Conservation (phyloP, 2,888 invertebrate genomes). For the Lucinisca nassula region DNA sequence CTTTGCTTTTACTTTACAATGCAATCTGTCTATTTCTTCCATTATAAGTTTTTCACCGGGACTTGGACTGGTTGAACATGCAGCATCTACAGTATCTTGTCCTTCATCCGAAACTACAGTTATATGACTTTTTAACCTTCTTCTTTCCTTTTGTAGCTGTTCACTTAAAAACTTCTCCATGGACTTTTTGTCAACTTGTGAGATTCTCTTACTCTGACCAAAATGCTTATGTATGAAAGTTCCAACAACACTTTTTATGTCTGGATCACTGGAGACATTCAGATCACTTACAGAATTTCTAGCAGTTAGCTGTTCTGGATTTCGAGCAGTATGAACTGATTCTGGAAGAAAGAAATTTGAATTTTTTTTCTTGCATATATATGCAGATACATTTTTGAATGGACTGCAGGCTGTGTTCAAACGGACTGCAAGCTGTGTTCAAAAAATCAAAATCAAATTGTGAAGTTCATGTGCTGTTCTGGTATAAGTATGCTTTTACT, state of each 20-base stretch:
- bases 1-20: not conserved
- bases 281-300: not conserved
- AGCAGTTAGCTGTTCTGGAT: not conserved
- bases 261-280: constrained; percentile 55
- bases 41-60: constrained; percentile 21
- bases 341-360: not conserved
- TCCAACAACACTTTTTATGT: constrained; percentile 76
- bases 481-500: too few species aligned
- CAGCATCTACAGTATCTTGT: constrained; percentile 21
- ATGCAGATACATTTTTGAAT: too few species aligned
- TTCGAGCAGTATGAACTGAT: not conserved
- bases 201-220: constrained; percentile 79
- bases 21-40: constrained; percentile 9
- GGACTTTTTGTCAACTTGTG: constrained; percentile 80
- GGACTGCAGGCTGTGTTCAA: too few species aligned
- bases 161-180: constrained; percentile 75
- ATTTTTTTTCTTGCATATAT: too few species aligned
- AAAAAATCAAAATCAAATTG: too few species aligned
- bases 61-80: constrained; percentile 30
- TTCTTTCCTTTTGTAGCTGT: constrained; percentile 70
- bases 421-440: too few species aligned
- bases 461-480: too few species aligned
- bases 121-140: constrained; percentile 14
- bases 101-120: not conserved
- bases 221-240: constrained; percentile 80